Evolutionary conservation across 2,888 invertebrate genomes (phyloP).

Genomic region (Drosophila colorata): DNA sequence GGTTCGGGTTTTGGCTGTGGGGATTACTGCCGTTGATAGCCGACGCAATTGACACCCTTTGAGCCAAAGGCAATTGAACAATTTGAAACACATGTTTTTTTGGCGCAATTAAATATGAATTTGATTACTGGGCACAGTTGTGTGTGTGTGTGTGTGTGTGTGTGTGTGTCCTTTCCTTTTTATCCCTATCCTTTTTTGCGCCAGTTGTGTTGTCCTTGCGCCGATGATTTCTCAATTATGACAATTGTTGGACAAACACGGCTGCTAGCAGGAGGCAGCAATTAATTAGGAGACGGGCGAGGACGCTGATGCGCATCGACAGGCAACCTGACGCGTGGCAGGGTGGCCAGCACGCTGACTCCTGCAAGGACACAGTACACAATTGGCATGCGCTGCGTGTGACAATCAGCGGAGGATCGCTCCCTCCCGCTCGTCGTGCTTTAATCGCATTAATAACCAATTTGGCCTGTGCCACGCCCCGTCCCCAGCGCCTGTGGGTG

Average conservation of each 20-base stretch:
- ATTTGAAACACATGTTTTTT: slow-evolving; percentile 79
- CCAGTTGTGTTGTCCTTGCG: slow-evolving; percentile 41
- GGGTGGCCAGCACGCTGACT: slow-evolving; percentile 46
- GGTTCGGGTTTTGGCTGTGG: slow-evolving; percentile 21
- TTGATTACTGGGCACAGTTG: slow-evolving; percentile 50
- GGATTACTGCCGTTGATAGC: slow-evolving; percentile 30
- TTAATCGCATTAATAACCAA: slow-evolving; percentile 65
- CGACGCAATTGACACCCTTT: slow-evolving; percentile 69
- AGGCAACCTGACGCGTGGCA: slow-evolving; percentile 72
- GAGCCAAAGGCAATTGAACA: slow-evolving; percentile 34
- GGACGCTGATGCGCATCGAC: slow-evolving; percentile 52
- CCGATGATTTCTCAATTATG: slow-evolving; percentile 78
- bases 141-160: no score
- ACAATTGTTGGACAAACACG: slow-evolving; percentile 61
- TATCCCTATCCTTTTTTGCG: background rate
- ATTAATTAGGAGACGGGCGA: slow-evolving; percentile 68
- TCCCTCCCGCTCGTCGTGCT: slow-evolving; percentile 38
- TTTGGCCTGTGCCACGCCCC: slow-evolving; percentile 66
- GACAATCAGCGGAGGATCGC: slow-evolving; percentile 8
- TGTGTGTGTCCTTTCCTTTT: slow-evolving; percentile 28
- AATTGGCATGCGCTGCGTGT: slow-evolving; percentile 37
- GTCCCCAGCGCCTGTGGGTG: slow-evolving; percentile 45
- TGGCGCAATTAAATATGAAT: slow-evolving; percentile 77
- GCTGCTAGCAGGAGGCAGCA: slow-evolving; percentile 42
- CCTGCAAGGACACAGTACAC: slow-evolving; percentile 33